Evolutionary conservation across 2,888 invertebrate genomes (phyloP).

Genomic region (Amorpha juglandis): DNA sequence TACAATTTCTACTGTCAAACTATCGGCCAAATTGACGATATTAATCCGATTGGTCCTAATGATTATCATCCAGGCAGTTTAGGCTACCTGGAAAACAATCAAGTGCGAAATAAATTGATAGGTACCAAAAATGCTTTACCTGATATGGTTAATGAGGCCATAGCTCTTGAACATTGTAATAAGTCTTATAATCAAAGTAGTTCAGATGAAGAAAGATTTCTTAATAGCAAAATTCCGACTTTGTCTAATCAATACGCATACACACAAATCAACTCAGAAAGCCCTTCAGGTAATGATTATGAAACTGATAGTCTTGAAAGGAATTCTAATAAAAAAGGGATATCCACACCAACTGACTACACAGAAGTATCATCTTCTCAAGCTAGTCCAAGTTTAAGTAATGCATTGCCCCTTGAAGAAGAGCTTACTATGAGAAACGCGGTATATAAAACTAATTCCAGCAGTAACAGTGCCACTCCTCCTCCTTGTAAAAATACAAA

Average conservation of each 20-base stretch:
- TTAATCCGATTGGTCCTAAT: constrained; percentile 61
- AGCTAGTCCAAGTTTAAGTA: constrained; percentile 89
- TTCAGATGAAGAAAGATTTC: constrained; percentile 75
- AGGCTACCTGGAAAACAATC: constrained; percentile 52
- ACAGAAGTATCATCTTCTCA: constrained; percentile 87
- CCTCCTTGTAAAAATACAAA: constrained; percentile 68
- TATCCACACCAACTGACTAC: constrained; percentile 85
- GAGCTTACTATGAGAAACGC: constrained; percentile 92
- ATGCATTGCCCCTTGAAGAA: constrained; percentile 90
- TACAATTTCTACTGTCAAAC: constrained; percentile 61
- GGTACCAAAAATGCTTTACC: constrained; percentile 76
- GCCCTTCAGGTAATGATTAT: constrained; percentile 85
- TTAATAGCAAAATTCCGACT: constrained; percentile 48
- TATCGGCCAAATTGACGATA: constrained; percentile 61
- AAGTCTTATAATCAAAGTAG: constrained; percentile 71
- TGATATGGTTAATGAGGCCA: constrained; percentile 88
- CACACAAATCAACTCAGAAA: constrained; percentile 64
- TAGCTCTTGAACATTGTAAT: constrained; percentile 81
- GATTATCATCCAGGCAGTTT: constrained; percentile 57
- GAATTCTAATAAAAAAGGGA: constrained; percentile 78
- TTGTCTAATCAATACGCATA: constrained; percentile 43
- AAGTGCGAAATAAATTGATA: constrained; percentile 48
- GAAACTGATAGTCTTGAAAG: constrained; percentile 90
- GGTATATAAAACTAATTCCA: constrained; percentile 86
- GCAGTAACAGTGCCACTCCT: constrained; percentile 80